phyloP scores from a whole-genome alignment of 2,797 vertebrate genomes.

The Sciaenops ocellatus region DNA sequence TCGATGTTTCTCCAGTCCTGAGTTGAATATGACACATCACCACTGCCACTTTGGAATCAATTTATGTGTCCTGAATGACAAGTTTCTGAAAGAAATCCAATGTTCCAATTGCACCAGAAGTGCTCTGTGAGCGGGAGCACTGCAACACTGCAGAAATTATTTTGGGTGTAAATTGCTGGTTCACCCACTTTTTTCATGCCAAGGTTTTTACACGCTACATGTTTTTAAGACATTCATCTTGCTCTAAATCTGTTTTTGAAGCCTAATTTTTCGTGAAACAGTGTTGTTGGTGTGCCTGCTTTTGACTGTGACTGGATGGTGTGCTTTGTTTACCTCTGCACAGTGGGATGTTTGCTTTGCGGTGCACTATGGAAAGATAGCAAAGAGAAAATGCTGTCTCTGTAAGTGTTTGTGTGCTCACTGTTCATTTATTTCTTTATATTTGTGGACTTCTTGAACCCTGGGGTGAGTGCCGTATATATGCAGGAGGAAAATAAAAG shows the following conservation, averaged over 20 bases:
- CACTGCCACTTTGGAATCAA: not conserved
- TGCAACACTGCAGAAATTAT: not conserved
- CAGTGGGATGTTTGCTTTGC: slow-evolving; percentile 32
- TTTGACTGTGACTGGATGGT: slow-evolving; percentile 18
- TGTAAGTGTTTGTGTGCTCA: not conserved
- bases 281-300: not conserved
- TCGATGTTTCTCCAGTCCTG: not conserved
- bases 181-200: not conserved
- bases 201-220: not conserved
- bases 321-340: slow-evolving; percentile 44
- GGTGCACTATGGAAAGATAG: slow-evolving; percentile 4
- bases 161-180: not conserved
- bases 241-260: slow-evolving; percentile 2
- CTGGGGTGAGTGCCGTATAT: not conserved
- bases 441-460: slow-evolving; percentile 13
- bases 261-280: slow-evolving; percentile 32
- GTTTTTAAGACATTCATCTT: slow-evolving; percentile 9
- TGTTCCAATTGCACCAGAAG: not conserved
- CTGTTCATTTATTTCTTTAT: not conserved
- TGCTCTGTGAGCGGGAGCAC: not conserved
- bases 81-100: not conserved
- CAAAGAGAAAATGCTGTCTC: not conserved
- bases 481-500: slow-evolving; percentile 10
- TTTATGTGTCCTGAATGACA: not conserved
- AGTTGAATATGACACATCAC: not conserved